phyloP scores from a whole-genome alignment of 2,797 vertebrate species.

The Clamator glandarius region DNA sequence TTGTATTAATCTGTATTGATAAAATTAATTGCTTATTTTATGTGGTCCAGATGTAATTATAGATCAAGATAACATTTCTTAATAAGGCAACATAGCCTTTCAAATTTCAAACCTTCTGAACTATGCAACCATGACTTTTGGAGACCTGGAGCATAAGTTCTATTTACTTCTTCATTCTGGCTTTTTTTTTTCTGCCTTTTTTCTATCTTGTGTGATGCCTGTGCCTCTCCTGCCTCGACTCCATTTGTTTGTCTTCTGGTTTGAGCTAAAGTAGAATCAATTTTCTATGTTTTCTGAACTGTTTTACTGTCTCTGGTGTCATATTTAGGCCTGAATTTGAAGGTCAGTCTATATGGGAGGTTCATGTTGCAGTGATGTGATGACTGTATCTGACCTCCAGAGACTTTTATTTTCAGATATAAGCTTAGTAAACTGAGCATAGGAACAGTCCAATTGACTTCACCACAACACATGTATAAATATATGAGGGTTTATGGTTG shows the following conservation, averaged over 20 bases:
- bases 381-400: neutral
- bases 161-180: neutral
- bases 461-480: rapidly evolving
- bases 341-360: neutral
- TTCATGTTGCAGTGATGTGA: neutral
- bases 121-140: neutral
- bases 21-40: slow-evolving; percentile 68
- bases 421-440: neutral
- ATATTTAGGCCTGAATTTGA: neutral
- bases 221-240: neutral
- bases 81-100: slow-evolving; percentile 14
- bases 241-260: neutral
- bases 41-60: slow-evolving; percentile 52
- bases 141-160: neutral
- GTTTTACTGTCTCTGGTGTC: neutral
- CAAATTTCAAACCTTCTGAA: neutral
- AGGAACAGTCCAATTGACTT: neutral
- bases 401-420: neutral
- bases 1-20: slow-evolving; percentile 64
- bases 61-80: slow-evolving; percentile 46
- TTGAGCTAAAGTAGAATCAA: too few relatives aligned
- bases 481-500: neutral
- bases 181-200: neutral
- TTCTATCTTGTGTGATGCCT: neutral
- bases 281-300: neutral